phyloP scores from a whole-genome alignment of 2,888 invertebrate genomes.

The Heteropelma amictum region DNA sequence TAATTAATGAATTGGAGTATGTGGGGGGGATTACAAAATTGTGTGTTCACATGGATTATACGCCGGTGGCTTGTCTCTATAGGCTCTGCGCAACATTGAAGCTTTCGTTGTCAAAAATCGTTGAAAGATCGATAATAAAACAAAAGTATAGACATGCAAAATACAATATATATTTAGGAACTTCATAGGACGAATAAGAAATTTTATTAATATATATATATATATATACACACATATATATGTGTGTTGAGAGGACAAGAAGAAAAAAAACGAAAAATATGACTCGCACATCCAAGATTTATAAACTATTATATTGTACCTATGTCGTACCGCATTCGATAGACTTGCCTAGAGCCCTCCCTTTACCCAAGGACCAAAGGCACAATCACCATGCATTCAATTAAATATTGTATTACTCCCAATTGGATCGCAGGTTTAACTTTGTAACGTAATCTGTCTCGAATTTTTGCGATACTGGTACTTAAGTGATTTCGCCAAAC shows the following conservation, averaged over 20 bases:
- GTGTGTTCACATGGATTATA: conserved; percentile 49
- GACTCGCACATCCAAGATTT: conserved; percentile 75
- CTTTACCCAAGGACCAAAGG: conserved; percentile 77
- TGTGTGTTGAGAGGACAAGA: conserved; percentile 69
- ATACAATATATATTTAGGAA: conserved; percentile 68
- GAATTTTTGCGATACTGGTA: conserved; percentile 64
- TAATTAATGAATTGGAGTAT: conserved; percentile 51
- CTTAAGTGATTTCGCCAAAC: conserved; percentile 58
- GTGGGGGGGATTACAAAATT: conserved; percentile 48
- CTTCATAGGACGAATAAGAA: conserved; percentile 5
- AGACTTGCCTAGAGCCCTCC: conserved; percentile 76
- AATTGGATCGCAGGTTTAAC: conserved; percentile 62
- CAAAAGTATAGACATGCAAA: conserved; percentile 64
- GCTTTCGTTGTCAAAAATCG: conserved; percentile 70
- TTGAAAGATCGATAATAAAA: conserved; percentile 59
- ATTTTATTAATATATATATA: conserved; percentile 52
- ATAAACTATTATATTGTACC: conserved; percentile 74
- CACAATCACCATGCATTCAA: conserved; percentile 75
- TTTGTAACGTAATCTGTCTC: conserved; percentile 65
- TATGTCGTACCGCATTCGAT: conserved; percentile 73
- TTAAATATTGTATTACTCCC: conserved; percentile 73
- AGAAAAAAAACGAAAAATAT: conserved; percentile 57
- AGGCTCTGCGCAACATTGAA: conserved; percentile 66
- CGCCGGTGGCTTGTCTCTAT: conserved; percentile 63
- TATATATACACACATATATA: conserved; percentile 70